phyloP scores from a whole-genome alignment of 2,113 vertebrate species.

The Sylvia atricapilla region DNA sequence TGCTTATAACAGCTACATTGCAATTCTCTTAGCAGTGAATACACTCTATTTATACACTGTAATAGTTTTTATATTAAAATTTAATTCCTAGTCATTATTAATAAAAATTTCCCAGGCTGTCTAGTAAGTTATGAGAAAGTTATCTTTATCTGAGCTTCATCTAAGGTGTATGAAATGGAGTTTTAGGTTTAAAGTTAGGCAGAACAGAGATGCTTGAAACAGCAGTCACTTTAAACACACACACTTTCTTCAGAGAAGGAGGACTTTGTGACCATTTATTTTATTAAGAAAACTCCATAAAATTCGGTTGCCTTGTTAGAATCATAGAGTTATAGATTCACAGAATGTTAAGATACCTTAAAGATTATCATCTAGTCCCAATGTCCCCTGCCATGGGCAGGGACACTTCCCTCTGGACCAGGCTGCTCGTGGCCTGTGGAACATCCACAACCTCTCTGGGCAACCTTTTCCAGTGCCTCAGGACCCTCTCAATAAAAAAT shows the following conservation, averaged over 20 bases:
- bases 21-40: not conserved
- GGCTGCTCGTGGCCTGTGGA: not conserved
- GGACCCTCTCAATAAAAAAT: not conserved
- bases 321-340: not conserved
- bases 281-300: not conserved
- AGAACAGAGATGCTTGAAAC: not conserved
- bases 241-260: not conserved
- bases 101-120: not conserved
- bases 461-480: not conserved
- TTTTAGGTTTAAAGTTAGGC: not conserved
- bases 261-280: not conserved
- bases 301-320: not conserved
- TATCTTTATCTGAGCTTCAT: not conserved
- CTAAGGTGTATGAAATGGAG: not conserved
- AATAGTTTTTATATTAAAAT: not conserved
- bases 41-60: not conserved
- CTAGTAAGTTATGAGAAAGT: not conserved
- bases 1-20: not conserved
- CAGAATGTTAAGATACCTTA: not conserved
- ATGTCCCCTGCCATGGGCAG: not conserved
- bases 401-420: not conserved
- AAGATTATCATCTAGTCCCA: not conserved
- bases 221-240: not conserved
- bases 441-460: not conserved
- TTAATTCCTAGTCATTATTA: not conserved